These are phyloP conservation scores for Felis chaus DNA, from an alignment of 2,113 vertebrate species.

Conservation along the genomic window DNA sequence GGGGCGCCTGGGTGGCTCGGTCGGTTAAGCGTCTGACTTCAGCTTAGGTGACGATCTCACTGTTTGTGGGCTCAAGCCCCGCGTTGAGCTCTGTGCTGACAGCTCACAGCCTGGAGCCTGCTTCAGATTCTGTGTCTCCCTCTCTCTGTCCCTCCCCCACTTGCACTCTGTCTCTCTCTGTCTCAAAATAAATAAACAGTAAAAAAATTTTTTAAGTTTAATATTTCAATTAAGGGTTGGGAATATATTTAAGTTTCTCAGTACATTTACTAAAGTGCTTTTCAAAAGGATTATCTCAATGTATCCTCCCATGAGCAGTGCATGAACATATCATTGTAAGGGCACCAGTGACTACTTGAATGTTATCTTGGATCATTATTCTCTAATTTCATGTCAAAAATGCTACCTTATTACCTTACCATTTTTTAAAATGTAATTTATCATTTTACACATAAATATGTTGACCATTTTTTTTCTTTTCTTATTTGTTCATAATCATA, in stretches of 20 bases:
- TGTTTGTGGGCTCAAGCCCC: too few species aligned
- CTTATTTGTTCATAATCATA: background rate
- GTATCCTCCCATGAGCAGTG: background rate
- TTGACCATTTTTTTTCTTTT: background rate
- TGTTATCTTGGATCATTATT: conserved; percentile 20
- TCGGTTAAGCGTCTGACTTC: too few species aligned
- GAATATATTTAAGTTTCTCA: conserved; percentile 13
- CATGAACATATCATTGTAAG: background rate
- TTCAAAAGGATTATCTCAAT: background rate
- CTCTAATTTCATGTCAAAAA: background rate
- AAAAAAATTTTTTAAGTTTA: background rate
- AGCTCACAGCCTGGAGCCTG: too few species aligned
- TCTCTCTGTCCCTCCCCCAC: too few species aligned
- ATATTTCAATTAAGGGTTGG: background rate
- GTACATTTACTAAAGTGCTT: conserved; percentile 18
- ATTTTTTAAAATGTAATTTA: conserved; percentile 1
- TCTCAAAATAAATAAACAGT: too few species aligned
- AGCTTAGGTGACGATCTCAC: too few species aligned
- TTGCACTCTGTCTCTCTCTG: too few species aligned
- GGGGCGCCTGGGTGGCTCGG: too few species aligned
- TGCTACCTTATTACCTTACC: background rate
- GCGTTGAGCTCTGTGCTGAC: too few species aligned
- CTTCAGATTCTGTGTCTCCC: too few species aligned
- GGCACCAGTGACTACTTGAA: background rate
- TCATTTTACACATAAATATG: background rate